Percentiles rank a stretch among this genome's conserved stretches.
Evolutionary conservation across 1,140 invertebrate genomes (phyloP).

Genomic region (Aphaenogaster ashmeadi): DNA sequence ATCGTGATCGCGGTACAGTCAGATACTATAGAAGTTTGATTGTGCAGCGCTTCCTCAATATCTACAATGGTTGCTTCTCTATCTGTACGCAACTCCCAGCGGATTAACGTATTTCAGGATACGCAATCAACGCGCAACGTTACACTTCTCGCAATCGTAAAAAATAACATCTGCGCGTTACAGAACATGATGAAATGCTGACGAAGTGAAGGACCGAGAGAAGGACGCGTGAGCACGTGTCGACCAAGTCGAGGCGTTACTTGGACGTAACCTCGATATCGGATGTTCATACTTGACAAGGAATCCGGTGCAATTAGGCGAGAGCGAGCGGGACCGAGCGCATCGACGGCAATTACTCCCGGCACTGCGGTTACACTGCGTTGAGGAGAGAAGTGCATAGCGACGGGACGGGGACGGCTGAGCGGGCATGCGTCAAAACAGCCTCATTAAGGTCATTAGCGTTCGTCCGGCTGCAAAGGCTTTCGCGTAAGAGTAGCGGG

Average conservation of each 20-base stretch:
- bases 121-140: neutral
- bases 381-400: constrained; percentile 57
- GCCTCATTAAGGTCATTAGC: constrained; percentile 81
- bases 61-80: neutral
- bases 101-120: neutral
- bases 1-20: neutral
- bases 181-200: constrained; percentile 24
- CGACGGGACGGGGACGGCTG: constrained; percentile 45
- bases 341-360: constrained; percentile 77
- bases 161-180: constrained; percentile 3
- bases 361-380: constrained; percentile 69
- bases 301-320: constrained; percentile 80
- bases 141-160: constrained; percentile 12
- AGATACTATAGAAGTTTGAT: neutral
- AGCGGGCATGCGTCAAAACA: constrained; percentile 80
- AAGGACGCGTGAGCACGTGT: constrained; percentile 24
- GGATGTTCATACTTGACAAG: constrained; percentile 78
- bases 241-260: constrained; percentile 36
- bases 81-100: neutral
- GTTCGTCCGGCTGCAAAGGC: constrained; percentile 72
- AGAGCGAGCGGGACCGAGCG: constrained; percentile 63
- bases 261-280: constrained; percentile 72
- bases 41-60: neutral
- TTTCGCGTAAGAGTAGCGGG: constrained; percentile 65
- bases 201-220: constrained; percentile 3